phyloP scores from a whole-genome alignment of 2,797 vertebrate species.

The Amphiprion clarkii region DNA sequence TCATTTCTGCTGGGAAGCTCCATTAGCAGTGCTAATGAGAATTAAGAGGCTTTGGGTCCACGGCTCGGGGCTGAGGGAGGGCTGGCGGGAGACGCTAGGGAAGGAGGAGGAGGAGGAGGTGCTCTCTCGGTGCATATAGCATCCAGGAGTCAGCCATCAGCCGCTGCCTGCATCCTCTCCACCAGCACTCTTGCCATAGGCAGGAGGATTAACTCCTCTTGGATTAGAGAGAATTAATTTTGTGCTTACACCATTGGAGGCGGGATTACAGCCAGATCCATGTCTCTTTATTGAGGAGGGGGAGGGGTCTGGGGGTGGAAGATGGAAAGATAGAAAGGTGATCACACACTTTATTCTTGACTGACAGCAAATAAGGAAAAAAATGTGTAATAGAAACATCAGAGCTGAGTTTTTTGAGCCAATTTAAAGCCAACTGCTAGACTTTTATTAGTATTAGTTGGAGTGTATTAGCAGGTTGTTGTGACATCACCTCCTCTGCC shows the following conservation, averaged over 20 bases:
- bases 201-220: slow-evolving; percentile 84
- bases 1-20: slow-evolving; percentile 81
- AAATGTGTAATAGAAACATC: slow-evolving; percentile 13
- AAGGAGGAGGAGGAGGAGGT: slow-evolving; percentile 28
- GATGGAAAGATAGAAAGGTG: slow-evolving; percentile 66
- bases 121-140: slow-evolving; percentile 48
- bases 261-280: slow-evolving; percentile 85
- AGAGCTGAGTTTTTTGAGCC: background rate
- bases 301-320: slow-evolving; percentile 57
- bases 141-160: slow-evolving; percentile 75
- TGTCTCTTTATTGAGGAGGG: slow-evolving; percentile 74
- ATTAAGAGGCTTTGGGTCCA: slow-evolving; percentile 84
- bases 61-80: slow-evolving; percentile 64
- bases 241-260: slow-evolving; percentile 87
- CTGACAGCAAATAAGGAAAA: slow-evolving; percentile 21
- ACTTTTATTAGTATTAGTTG: background rate
- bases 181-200: slow-evolving; percentile 73
- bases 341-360: slow-evolving; percentile 35
- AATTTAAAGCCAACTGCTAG: background rate
- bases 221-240: slow-evolving; percentile 89
- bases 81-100: slow-evolving; percentile 24
- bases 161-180: slow-evolving; percentile 60
- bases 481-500: slow-evolving; percentile 25
- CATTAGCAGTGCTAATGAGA: slow-evolving; percentile 87
- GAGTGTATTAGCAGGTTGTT: slow-evolving; percentile 6